Evolutionary conservation across 2,113 vertebrate species (phyloP).

Genomic region (Sminthopsis crassicaudata): DNA sequence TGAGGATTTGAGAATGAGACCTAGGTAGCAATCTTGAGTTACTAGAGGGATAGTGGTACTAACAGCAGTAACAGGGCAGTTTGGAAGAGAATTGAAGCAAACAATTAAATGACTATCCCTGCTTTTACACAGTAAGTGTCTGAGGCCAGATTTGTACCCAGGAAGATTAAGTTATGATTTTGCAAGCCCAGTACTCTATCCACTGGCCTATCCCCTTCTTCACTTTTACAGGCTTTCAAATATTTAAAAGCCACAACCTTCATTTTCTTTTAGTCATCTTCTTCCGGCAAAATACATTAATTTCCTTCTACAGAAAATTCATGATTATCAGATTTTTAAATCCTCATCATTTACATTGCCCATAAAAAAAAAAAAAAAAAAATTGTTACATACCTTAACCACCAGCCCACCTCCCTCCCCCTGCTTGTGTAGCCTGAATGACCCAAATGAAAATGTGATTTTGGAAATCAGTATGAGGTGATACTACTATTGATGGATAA

Average conservation of each 20-base stretch:
- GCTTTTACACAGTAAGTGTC: not conserved
- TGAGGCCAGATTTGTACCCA: not conserved
- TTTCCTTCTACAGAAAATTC: not conserved
- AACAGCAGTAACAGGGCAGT: not conserved
- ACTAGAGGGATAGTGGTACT: not conserved
- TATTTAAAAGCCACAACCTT: not conserved
- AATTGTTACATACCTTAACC: accelerated
- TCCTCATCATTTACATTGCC: not conserved
- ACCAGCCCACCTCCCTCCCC: too few species aligned
- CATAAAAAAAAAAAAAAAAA: not conserved
- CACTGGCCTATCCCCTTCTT: not conserved
- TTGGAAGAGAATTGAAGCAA: not conserved
- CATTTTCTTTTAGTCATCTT: not conserved
- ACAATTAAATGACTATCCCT: not conserved
- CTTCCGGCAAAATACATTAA: not conserved
- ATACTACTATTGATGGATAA: too few species aligned
- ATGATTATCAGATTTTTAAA: not conserved
- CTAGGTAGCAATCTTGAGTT: not conserved
- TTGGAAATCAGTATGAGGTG: not conserved
- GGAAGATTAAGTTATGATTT: too few species aligned
- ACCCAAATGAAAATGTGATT: not conserved
- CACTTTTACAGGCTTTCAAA: not conserved
- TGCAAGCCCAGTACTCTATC: not conserved
- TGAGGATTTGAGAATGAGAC: not conserved
- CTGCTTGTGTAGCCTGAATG: not conserved